Percentiles rank a stretch among this genome's conserved stretches.
These are phyloP conservation scores for Ectemnius lituratus DNA, from an alignment of 2,888 invertebrate genomes.

Conservation along the genomic window DNA sequence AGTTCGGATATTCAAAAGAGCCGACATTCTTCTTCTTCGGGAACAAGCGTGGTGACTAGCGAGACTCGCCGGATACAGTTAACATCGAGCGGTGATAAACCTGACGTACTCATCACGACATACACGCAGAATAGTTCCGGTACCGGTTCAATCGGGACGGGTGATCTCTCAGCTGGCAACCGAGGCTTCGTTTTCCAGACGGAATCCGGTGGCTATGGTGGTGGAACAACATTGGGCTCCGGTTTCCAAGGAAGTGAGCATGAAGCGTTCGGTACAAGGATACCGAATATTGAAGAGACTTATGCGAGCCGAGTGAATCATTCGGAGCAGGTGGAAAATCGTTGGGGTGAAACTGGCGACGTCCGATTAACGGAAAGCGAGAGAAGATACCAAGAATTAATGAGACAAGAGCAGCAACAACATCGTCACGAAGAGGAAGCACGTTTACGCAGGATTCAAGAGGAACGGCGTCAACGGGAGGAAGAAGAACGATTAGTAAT, in stretches of 20 bases:
- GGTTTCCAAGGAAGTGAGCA: slow-evolving; percentile 38
- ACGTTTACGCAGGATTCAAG: slow-evolving; percentile 38
- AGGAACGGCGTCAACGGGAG: slow-evolving; percentile 27
- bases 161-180: slow-evolving; percentile 21
- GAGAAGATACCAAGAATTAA: slow-evolving; percentile 31
- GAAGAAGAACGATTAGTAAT: slow-evolving; percentile 32
- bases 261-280: slow-evolving; percentile 30
- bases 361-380: slow-evolving; percentile 22
- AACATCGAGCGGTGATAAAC: slow-evolving; percentile 35
- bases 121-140: slow-evolving; percentile 61
- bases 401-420: slow-evolving; percentile 42
- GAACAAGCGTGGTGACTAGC: slow-evolving; percentile 20
- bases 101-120: slow-evolving; percentile 53
- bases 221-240: slow-evolving; percentile 28
- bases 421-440: slow-evolving; percentile 45
- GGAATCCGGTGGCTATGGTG: slow-evolving; percentile 42
- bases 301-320: slow-evolving; percentile 20
- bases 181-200: slow-evolving; percentile 51
- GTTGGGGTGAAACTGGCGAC: slow-evolving; percentile 35
- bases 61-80: slow-evolving; percentile 54
- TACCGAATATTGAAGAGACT: slow-evolving; percentile 18
- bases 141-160: slow-evolving; percentile 25
- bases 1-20: slow-evolving; percentile 54
- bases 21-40: slow-evolving; percentile 39
- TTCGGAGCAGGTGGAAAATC: slow-evolving; percentile 29